These are phyloP conservation scores for Cheilinus undulatus DNA, from an alignment of 2,113 vertebrate species.

Conservation along the genomic window DNA sequence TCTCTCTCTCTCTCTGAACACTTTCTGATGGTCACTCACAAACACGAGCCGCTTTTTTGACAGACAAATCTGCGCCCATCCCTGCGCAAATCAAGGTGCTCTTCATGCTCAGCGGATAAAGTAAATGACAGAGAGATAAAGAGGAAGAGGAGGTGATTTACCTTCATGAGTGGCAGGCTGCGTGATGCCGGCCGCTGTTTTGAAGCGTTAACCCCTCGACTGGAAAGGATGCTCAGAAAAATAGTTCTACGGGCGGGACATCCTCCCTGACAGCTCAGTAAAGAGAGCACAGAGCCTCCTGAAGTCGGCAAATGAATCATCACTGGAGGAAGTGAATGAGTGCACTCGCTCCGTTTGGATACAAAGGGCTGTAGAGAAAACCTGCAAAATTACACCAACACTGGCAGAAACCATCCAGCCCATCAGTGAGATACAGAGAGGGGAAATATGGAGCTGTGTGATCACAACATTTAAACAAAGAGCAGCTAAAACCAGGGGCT, in stretches of 20 bases:
- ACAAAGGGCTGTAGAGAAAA: conserved; percentile 5
- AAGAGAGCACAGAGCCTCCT: conserved; percentile 41
- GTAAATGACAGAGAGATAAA: conserved; percentile 79
- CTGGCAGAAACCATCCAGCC: background rate
- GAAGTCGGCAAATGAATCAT: conserved; percentile 37
- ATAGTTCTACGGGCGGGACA: conserved; percentile 39
- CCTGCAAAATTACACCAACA: background rate
- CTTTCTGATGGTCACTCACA: conserved; percentile 66
- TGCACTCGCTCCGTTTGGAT: conserved; percentile 1
- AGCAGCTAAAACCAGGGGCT: conserved; percentile 33
- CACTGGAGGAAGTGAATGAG: conserved; percentile 11
- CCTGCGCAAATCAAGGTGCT: conserved; percentile 83
- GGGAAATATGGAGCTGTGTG: background rate
- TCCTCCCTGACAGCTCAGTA: conserved; percentile 59
- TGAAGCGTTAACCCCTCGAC: conserved; percentile 72
- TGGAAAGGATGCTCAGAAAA: conserved; percentile 67
- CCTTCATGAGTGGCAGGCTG: conserved; percentile 68
- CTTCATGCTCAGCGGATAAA: conserved; percentile 84
- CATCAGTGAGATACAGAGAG: conserved; percentile 6
- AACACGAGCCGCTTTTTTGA: conserved; percentile 59
- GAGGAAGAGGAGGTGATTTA: conserved; percentile 74
- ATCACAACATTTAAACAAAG: conserved; percentile 29
- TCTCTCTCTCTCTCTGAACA: conserved; percentile 1
- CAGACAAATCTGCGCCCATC: conserved; percentile 65
- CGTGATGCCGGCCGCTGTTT: conserved; percentile 60